Conservation (phyloP, 92 coral and sea anemone genomes). For the Porites lobata region DNA sequence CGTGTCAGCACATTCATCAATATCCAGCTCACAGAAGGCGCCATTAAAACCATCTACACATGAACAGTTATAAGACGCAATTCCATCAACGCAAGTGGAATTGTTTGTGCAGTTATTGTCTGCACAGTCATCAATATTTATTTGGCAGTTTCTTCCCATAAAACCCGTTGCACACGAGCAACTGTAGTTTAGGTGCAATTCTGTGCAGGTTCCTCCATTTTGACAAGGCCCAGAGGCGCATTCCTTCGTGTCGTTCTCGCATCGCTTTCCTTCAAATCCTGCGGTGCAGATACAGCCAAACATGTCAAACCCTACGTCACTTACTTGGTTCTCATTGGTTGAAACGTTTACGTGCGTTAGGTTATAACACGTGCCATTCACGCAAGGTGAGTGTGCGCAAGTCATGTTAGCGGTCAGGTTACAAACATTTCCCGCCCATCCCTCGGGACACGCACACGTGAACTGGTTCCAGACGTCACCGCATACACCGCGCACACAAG, state of each 20-base stretch:
- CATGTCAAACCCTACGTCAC: slow-evolving; percentile 82
- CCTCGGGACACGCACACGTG: slow-evolving; percentile 84
- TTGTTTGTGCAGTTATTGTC: slow-evolving; percentile 76
- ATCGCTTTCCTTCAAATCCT: slow-evolving; percentile 80
- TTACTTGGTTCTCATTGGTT: slow-evolving; percentile 60
- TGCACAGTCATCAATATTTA: slow-evolving; percentile 79
- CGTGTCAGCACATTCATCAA: slow-evolving; percentile 76
- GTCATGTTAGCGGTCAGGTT: slow-evolving; percentile 91
- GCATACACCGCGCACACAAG: slow-evolving; percentile 88
- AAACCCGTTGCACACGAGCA: slow-evolving; percentile 85
- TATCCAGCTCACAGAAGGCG: slow-evolving; percentile 78
- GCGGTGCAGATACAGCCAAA: slow-evolving; percentile 81
- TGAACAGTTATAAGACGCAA: slow-evolving; percentile 80
- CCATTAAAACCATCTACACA: slow-evolving; percentile 89
- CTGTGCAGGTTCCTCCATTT: slow-evolving; percentile 87
- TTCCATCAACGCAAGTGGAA: slow-evolving; percentile 80
- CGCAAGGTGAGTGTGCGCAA: slow-evolving; percentile 86
- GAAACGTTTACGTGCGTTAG: slow-evolving; percentile 63
- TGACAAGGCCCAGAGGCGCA: slow-evolving; percentile 80
- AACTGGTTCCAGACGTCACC: slow-evolving; percentile 85
- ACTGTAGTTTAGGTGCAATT: slow-evolving; percentile 71
- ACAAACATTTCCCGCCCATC: slow-evolving; percentile 85
- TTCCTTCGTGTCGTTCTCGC: slow-evolving; percentile 82
- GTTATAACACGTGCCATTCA: slow-evolving; percentile 80
- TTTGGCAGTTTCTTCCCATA: slow-evolving; percentile 81